These are phyloP conservation scores for Rana temporaria DNA, from an alignment of 2,113 vertebrate species.

Conservation along the genomic window DNA sequence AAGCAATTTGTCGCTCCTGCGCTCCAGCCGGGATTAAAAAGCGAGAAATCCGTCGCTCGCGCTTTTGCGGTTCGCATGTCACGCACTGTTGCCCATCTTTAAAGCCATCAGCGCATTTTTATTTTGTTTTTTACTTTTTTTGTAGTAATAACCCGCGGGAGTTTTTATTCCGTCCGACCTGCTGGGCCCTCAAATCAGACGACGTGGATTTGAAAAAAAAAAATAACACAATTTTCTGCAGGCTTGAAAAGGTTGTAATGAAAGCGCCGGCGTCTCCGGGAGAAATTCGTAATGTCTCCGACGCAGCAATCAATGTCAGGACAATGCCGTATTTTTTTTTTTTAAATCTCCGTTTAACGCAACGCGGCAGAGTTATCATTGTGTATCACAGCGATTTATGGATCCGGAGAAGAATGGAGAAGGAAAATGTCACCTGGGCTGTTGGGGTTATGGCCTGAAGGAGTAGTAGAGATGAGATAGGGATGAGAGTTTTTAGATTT, in stretches of 20 bases:
- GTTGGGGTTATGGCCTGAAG: background rate
- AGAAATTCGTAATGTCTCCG: background rate
- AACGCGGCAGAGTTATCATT: background rate
- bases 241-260: background rate
- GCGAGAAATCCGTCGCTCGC: background rate
- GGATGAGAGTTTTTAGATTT: too few species aligned
- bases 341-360: background rate
- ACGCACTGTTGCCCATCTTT: background rate
- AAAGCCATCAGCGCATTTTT: background rate
- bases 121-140: too few species aligned
- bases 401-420: background rate
- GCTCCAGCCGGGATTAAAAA: background rate
- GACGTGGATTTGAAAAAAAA: background rate
- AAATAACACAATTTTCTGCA: background rate
- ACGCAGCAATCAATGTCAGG: background rate
- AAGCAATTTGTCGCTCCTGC: background rate
- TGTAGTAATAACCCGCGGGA: background rate
- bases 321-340: constrained; percentile 1
- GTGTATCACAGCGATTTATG: background rate
- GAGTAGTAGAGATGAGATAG: background rate
- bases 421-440: background rate
- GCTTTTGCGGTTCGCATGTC: too few species aligned
- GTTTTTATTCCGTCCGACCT: background rate
- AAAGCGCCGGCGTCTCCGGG: background rate
- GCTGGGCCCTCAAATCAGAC: background rate